Evolutionary conservation across 2,113 vertebrate genomes (phyloP).

Genomic region (Catagonus wagneri): DNA sequence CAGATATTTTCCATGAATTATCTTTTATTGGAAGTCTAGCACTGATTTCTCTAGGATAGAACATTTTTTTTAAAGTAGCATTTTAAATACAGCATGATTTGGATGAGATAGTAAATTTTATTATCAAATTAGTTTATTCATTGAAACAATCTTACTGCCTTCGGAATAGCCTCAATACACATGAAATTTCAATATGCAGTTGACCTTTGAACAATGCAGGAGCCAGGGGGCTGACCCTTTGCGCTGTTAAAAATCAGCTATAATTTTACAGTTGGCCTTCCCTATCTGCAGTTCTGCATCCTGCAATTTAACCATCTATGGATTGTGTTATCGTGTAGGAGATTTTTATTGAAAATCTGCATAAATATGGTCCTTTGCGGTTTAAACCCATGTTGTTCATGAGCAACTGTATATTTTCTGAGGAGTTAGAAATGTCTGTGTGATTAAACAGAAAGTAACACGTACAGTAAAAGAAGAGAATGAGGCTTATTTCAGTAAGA

Average conservation of each 20-base stretch:
- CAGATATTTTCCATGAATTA: not conserved
- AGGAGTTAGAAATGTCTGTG: not conserved
- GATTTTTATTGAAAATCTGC: not conserved
- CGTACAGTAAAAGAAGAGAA: not conserved
- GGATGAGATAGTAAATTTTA: conserved; percentile 9
- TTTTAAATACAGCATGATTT: not conserved
- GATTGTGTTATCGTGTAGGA: not conserved
- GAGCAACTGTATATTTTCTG: not conserved
- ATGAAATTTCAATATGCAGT: not conserved
- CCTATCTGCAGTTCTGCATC: not conserved
- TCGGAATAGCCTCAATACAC: not conserved
- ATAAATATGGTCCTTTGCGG: not conserved
- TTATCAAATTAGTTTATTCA: not conserved
- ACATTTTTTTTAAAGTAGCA: not conserved
- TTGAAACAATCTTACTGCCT: not conserved
- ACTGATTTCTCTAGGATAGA: not conserved
- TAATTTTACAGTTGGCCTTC: not conserved
- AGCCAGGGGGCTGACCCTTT: too few species aligned
- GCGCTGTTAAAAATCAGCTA: not conserved
- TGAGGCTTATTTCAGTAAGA: not conserved
- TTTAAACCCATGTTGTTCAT: not conserved
- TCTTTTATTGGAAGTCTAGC: not conserved
- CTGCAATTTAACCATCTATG: not conserved
- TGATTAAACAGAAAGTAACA: not conserved
- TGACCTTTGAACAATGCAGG: not conserved